Evolutionary conservation across 2,113 vertebrate genomes (phyloP), one percentile per base, ranked within the genome.

Genomic region (Periophthalmus modestus): DNA sequence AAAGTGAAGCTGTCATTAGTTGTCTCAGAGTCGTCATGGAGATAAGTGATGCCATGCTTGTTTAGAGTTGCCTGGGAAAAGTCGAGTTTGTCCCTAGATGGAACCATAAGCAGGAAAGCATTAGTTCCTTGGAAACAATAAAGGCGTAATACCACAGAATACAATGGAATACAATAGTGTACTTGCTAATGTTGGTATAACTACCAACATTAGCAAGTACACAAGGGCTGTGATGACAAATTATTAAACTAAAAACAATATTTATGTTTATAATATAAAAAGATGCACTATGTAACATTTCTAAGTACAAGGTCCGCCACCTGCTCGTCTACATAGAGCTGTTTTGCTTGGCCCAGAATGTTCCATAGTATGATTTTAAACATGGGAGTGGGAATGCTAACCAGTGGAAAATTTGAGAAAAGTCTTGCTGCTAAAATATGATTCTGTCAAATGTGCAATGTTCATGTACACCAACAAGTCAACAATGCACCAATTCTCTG

Each of bases 11-110:
- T 91, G 89, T 98, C 97, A 1, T 72, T 84, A 6, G 87, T 89
- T 0, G 94, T 95, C 86, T 97, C 97, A 0, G 96, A 96, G 92
- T 96, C 89, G 81, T 97, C 94, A 0, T 97, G 96, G 61, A 94
- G 0, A 14, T 97, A 97, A 0, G 79, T 84, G 77, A 97, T 86
- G 83, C 95, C 95, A 75, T 93, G 92, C 80, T 92, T 94, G 87
- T 95, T 94, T n/a, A 97, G 77, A 47, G 92, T 80, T 9, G 89
- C 81, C 3, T 98, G 96, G 15, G 96, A 95, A 78, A 97, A 96
- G 73, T 93, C 89, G 43, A 93, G 90, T 9, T 95, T 94, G 73
- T 92, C 93, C 71, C 89, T 92, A 21, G 71, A 66, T 66, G 75
- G 18, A 81, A 0, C 0, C 68, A 1, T 34, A 36, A 28, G 52